These are phyloP conservation scores for Fratercula arctica DNA, from an alignment of 2,797 vertebrate genomes.

Conservation along the genomic window DNA sequence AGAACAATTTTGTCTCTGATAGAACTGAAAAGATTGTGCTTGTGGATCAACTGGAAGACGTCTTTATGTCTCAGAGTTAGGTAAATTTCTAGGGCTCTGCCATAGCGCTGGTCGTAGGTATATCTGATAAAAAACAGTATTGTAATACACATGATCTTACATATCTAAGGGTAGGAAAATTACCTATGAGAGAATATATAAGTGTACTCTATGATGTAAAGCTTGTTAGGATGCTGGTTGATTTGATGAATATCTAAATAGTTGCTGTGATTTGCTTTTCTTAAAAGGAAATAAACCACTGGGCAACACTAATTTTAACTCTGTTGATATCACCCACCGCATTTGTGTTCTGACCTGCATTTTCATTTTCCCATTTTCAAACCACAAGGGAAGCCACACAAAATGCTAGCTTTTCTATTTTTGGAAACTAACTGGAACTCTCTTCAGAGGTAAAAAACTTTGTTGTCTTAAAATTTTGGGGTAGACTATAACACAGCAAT, in stretches of 20 bases:
- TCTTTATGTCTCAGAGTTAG: slow-evolving; percentile 94
- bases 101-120: slow-evolving; percentile 97
- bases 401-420: neutral
- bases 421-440: neutral
- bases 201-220: neutral
- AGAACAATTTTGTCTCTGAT: slow-evolving; percentile 98
- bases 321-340: neutral
- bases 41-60: slow-evolving; percentile 97
- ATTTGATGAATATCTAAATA: neutral
- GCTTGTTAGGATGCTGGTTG: neutral
- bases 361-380: neutral
- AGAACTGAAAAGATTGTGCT: slow-evolving; percentile 96
- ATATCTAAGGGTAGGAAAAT: neutral
- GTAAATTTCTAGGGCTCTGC: slow-evolving; percentile 95
- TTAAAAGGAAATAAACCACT: neutral
- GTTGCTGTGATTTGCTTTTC: neutral
- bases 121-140: slow-evolving; percentile 80
- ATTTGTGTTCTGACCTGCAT: neutral
- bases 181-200: neutral
- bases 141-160: neutral
- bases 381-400: neutral
- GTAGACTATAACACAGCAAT: neutral
- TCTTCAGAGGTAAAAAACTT: neutral
- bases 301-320: neutral
- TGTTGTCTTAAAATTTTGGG: neutral